Base-by-base conservation (phyloP, 2,888 invertebrate genomes). In the Bombylius major region DNA sequence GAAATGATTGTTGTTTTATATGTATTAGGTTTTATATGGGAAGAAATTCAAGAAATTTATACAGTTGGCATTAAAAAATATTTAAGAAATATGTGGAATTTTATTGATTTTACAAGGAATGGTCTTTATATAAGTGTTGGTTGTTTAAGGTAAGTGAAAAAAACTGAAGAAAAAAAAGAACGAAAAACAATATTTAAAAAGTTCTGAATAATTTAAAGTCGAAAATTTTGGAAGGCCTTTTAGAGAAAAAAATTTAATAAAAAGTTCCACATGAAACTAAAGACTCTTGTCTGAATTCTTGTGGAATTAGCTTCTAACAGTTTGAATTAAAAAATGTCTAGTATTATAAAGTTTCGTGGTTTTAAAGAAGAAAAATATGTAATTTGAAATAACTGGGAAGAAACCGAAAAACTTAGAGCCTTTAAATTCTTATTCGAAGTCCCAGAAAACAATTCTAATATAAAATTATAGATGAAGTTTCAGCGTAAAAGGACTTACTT, bases 81-180 rank as follows among this genome's bases (percentile, higher is more conserved):
- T 68, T 78, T 94, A 36, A 80, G 89, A 39, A 92, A 97, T 70
- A 83, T 96, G 81, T 97, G 96, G 96, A 97, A 97, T 73, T 90
- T 95, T 67, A 89, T 97, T 54, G 96, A 97, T 76, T 95, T 95
- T 69, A 86, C 88, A 6, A 82, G 94, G 48, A 96, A 96, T 74
- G 83, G 84, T 1, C 77, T 96, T 4, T 97, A 96, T 72, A 80
- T 87, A 47, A 78, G 81, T 5, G 89, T 89, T 9, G 79, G 81
- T 42, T 67, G 87, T 36, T 73, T 91, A 6, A 76, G 82, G 65
- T 76, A 56, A 64, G 65, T 60, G 47, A 45, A 31, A 1, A 6
- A 32, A 34, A 14, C 33, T 47, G 45, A 47, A 14, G 6, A 32
- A 7, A 8, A 33, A 34, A 23, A 23, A 23, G 23, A 23, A 23